These are phyloP conservation scores for Larimichthys polyactis DNA, from an alignment of 2,113 vertebrate genomes.

Conservation along the genomic window DNA sequence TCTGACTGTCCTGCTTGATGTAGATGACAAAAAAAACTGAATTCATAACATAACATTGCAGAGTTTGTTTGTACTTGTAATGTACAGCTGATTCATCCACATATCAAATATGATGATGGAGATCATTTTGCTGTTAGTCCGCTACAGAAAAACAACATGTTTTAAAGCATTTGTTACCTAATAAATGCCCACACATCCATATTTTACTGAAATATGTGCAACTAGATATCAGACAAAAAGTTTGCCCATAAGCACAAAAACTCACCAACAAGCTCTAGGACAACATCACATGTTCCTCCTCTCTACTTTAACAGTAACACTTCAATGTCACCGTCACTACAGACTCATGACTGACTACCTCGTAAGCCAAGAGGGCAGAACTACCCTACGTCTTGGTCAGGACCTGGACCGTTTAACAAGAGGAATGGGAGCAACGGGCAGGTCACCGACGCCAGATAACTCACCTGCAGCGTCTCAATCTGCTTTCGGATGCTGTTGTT, in stretches of 20 bases:
- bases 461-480: slow-evolving; percentile 99
- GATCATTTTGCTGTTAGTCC: not conserved
- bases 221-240: slow-evolving; percentile 15
- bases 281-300: slow-evolving; percentile 20
- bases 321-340: slow-evolving; percentile 13
- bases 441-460: slow-evolving; percentile 76
- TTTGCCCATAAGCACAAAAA: slow-evolving; percentile 28
- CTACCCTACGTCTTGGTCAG: slow-evolving; percentile 30
- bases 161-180: not conserved
- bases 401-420: slow-evolving; percentile 21
- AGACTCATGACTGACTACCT: slow-evolving; percentile 12
- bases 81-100: not conserved
- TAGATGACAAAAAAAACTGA: not conserved
- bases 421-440: slow-evolving; percentile 37
- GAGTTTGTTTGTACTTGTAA: not conserved
- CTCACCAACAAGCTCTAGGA: slow-evolving; percentile 23
- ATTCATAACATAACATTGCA: too few relatives aligned
- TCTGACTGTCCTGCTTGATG: not conserved
- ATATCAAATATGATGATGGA: not conserved
- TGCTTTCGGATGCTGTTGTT: slow-evolving; percentile 99
- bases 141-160: not conserved
- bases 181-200: not conserved
- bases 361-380: not conserved
- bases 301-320: not conserved
- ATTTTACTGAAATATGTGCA: not conserved